phyloP scores from a whole-genome alignment of 2,888 invertebrate genomes.

The Gymnocheta viridis region DNA sequence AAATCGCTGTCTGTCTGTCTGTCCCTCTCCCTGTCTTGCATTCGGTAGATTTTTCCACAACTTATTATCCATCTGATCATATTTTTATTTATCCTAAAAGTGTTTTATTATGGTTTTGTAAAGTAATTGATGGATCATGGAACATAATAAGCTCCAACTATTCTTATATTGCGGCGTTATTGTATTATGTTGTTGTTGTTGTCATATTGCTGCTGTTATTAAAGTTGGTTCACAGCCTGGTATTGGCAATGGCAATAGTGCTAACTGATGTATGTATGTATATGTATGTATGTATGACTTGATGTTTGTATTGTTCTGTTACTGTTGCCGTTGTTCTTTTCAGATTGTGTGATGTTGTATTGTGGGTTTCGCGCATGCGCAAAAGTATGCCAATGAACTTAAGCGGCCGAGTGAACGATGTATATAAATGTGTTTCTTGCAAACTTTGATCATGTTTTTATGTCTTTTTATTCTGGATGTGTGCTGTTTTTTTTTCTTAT shows the following conservation, averaged over 20 bases:
- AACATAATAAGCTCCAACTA: neutral
- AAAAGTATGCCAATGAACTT: slow-evolving; percentile 78
- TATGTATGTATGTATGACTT: slow-evolving; percentile 37
- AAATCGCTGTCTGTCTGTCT: too few relatives aligned
- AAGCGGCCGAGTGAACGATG: slow-evolving; percentile 76
- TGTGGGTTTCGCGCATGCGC: slow-evolving; percentile 67
- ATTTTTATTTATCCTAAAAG: too few relatives aligned
- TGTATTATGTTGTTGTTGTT: slow-evolving; percentile 46
- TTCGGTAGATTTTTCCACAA: too few relatives aligned
- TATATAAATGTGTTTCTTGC: slow-evolving; percentile 55
- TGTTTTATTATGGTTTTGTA: neutral
- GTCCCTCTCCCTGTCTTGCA: too few relatives aligned
- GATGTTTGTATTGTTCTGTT: slow-evolving; percentile 26
- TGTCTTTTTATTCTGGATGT: slow-evolving; percentile 53
- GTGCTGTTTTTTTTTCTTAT: slow-evolving; percentile 38
- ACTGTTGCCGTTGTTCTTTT: slow-evolving; percentile 34
- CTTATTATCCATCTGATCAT: too few relatives aligned
- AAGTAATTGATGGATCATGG: neutral
- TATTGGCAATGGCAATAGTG: slow-evolving; percentile 57
- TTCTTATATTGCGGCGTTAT: neutral
- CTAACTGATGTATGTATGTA: slow-evolving; percentile 52
- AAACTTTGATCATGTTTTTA: slow-evolving; percentile 61
- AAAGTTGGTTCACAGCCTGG: slow-evolving; percentile 32
- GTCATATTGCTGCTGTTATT: slow-evolving; percentile 32
- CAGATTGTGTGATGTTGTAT: slow-evolving; percentile 56